phyloP scores from a whole-genome alignment of 2,888 invertebrate genomes.

The Tenthredo livida region DNA sequence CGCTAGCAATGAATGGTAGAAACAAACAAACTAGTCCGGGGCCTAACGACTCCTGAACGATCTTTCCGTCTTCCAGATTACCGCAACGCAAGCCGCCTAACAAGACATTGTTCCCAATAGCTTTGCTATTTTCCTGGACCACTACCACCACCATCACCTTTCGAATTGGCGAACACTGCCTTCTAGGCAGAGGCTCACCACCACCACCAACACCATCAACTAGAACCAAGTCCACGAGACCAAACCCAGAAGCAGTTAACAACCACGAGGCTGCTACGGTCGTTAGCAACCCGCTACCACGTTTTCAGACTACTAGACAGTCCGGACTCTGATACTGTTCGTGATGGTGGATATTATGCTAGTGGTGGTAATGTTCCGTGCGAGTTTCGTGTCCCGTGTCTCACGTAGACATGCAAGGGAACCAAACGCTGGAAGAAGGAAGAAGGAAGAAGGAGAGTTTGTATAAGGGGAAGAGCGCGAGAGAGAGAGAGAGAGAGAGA shows the following conservation, averaged over 20 bases:
- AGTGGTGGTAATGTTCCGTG: slow-evolving; percentile 46
- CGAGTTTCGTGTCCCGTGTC: slow-evolving; percentile 44
- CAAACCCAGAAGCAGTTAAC: slow-evolving; percentile 73
- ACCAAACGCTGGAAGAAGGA: slow-evolving; percentile 26
- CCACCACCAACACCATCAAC: slow-evolving; percentile 41
- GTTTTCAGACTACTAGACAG: slow-evolving; percentile 43
- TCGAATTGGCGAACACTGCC: slow-evolving; percentile 27
- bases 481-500: slow-evolving; percentile 50
- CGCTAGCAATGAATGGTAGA: slow-evolving; percentile 54
- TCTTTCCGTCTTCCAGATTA: slow-evolving; percentile 70
- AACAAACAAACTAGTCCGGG: slow-evolving; percentile 67
- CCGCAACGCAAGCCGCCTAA: slow-evolving; percentile 75
- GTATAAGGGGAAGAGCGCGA: slow-evolving; percentile 19
- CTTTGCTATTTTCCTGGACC: slow-evolving; percentile 68
- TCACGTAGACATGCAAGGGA: slow-evolving; percentile 40
- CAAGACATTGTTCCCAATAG: slow-evolving; percentile 76
- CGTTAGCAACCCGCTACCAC: slow-evolving; percentile 71
- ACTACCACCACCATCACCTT: background rate
- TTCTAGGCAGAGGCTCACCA: slow-evolving; percentile 19
- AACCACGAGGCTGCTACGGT: slow-evolving; percentile 73
- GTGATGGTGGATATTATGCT: slow-evolving; percentile 4
- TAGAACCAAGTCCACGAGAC: slow-evolving; percentile 45
- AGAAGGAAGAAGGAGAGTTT: slow-evolving; percentile 32
- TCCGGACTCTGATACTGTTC: slow-evolving; percentile 10
- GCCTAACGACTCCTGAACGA: slow-evolving; percentile 68